These are phyloP conservation scores for Papilio aristodemus DNA, from an alignment of 1,140 invertebrate species.

Conservation along the genomic window DNA sequence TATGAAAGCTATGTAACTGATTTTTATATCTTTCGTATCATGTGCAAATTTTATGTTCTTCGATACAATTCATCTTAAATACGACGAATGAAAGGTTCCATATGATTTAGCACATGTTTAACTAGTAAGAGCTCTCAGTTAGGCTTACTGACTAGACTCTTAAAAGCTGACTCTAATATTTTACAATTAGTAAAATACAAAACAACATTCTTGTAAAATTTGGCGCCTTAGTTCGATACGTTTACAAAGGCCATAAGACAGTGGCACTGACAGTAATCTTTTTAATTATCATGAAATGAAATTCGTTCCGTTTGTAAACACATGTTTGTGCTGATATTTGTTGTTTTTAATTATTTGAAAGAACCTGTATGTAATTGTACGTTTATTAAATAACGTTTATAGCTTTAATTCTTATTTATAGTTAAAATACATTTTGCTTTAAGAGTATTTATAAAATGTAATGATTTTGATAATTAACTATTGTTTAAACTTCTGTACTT, in stretches of 20 bases:
- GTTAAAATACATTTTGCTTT: too few relatives aligned
- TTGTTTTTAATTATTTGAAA: too few relatives aligned
- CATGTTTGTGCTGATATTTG: too few relatives aligned
- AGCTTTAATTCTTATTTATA: too few relatives aligned
- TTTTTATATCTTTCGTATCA: constrained; percentile 11
- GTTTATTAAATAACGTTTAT: too few relatives aligned
- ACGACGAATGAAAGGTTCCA: background rate
- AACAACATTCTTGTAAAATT: constrained; percentile 6
- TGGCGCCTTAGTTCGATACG: constrained; percentile 3
- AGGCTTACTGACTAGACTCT: background rate
- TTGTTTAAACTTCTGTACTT: too few relatives aligned
- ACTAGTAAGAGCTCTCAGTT: too few relatives aligned
- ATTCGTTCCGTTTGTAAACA: background rate
- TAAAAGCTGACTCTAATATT: background rate
- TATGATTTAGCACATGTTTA: background rate
- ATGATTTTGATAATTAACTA: too few relatives aligned
- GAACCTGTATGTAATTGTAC: too few relatives aligned
- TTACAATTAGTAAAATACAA: constrained; percentile 16
- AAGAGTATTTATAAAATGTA: too few relatives aligned
- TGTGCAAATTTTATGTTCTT: constrained; percentile 4
- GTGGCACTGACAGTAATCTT: background rate
- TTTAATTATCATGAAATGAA: background rate
- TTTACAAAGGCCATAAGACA: background rate
- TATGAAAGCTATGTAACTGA: background rate
- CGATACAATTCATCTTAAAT: background rate